phyloP scores from a whole-genome alignment of 2,888 invertebrate species.

The Callinectes sapidus region DNA sequence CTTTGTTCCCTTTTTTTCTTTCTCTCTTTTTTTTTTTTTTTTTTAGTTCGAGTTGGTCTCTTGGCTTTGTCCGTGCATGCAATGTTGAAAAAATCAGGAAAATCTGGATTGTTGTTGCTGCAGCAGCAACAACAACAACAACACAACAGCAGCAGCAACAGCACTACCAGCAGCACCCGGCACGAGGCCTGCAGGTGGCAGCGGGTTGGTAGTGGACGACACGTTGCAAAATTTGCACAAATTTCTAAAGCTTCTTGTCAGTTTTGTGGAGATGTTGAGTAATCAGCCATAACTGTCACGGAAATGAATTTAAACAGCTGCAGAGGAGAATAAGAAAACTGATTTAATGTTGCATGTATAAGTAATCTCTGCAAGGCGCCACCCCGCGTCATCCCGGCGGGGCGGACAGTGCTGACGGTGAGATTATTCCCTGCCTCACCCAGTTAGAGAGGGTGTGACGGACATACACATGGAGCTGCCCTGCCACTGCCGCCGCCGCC shows the following conservation, averaged over 20 bases:
- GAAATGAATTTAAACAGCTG: background rate
- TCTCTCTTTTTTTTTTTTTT: background rate
- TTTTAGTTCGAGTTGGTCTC: background rate
- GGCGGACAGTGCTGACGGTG: slow-evolving; percentile 1
- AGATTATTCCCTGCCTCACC: background rate
- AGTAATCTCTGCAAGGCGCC: background rate
- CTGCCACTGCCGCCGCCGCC: background rate
- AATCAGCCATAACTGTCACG: background rate
- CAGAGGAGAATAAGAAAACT: background rate
- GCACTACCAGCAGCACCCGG: background rate
- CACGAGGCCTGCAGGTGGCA: slow-evolving; percentile 2
- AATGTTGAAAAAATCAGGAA: background rate
- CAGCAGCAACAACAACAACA: background rate
- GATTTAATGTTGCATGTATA: background rate
- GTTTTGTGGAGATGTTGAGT: background rate
- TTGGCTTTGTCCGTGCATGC: background rate
- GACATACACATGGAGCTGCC: background rate
- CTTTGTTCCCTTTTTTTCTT: background rate
- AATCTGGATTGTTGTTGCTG: background rate
- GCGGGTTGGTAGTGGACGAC: slow-evolving; percentile 3
- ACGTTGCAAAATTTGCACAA: background rate
- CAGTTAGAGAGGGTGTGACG: background rate
- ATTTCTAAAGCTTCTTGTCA: background rate
- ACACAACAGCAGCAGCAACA: background rate
- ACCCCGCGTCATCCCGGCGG: background rate